These are phyloP conservation scores for Troides aeacus DNA, from an alignment of 2,888 invertebrate species.

Conservation along the genomic window DNA sequence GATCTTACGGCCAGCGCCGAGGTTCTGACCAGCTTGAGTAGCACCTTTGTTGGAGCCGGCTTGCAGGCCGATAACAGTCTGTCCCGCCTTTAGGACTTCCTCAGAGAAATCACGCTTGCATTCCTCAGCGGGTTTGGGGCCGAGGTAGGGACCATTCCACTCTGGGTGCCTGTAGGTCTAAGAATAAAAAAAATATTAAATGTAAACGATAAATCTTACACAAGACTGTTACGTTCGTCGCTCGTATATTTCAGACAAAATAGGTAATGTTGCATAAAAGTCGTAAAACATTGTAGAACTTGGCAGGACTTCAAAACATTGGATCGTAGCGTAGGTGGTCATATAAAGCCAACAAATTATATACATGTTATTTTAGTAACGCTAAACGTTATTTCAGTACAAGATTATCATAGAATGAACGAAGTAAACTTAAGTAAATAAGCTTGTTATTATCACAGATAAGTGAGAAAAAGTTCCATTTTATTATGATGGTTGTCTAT, in stretches of 20 bases:
- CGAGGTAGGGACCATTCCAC: conserved; percentile 92
- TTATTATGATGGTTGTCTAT: not conserved
- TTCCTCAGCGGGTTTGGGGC: conserved; percentile 96
- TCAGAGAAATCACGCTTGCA: conserved; percentile 97
- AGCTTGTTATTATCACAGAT: not conserved
- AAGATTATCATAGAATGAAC: conserved; percentile 19
- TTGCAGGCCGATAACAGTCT: conserved; percentile 95
- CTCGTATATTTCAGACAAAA: conserved; percentile 73
- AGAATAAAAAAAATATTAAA: conserved; percentile 34
- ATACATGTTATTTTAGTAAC: conserved; percentile 55
- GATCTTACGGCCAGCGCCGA: conserved; percentile 94
- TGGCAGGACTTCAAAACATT: conserved; percentile 66
- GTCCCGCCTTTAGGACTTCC: conserved; percentile 92
- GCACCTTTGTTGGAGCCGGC: conserved; percentile 98
- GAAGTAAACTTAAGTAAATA: not conserved
- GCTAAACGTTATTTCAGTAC: conserved; percentile 41
- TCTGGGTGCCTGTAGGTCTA: conserved; percentile 92
- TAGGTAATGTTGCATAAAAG: conserved; percentile 72
- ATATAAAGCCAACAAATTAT: conserved; percentile 58
- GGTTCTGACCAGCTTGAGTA: conserved; percentile 93
- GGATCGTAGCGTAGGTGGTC: conserved; percentile 52
- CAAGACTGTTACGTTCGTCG: conserved; percentile 26
- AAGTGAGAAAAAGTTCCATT: not conserved
- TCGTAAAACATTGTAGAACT: conserved; percentile 67
- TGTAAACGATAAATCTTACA: not conserved